Conservation (phyloP, 1,140 invertebrate species). For the Neodiprion pinetum region DNA sequence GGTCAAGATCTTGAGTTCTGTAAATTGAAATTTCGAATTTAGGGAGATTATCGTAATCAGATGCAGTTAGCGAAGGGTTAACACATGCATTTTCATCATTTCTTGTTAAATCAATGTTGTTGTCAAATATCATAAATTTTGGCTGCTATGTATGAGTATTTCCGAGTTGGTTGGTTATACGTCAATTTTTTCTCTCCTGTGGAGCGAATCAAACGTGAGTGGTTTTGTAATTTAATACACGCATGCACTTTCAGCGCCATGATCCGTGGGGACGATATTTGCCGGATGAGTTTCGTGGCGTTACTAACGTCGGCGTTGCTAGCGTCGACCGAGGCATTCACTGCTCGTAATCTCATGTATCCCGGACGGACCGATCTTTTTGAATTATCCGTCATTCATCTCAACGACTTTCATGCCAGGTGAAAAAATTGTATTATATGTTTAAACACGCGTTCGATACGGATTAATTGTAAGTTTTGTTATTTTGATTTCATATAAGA, state of each 20-base stretch:
- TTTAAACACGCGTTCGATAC: not conserved
- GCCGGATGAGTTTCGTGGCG: not conserved
- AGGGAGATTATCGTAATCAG: no score
- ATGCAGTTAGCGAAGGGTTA: no score
- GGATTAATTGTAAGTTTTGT: no score
- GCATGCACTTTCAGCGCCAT: not conserved
- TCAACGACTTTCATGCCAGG: constrained; percentile 85
- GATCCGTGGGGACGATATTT: not conserved
- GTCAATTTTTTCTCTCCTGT: not conserved
- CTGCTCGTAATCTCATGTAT: constrained; percentile 36
- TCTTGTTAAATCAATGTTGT: no score
- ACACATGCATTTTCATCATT: no score
- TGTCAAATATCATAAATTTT: no score
- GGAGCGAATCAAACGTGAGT: not conserved
- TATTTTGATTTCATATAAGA: no score
- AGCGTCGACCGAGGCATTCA: constrained; percentile 29
- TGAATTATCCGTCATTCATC: constrained; percentile 78
- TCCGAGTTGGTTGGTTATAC: no score
- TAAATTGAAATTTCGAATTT: no score
- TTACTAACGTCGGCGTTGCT: constrained; percentile 8
- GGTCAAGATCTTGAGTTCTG: no score
- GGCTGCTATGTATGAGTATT: no score
- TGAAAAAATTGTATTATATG: constrained; percentile 47
- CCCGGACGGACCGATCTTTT: constrained; percentile 54
- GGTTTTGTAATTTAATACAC: not conserved